These are phyloP conservation scores for Argopecten irradians DNA, from an alignment of 1,140 invertebrate species.

Conservation along the genomic window DNA sequence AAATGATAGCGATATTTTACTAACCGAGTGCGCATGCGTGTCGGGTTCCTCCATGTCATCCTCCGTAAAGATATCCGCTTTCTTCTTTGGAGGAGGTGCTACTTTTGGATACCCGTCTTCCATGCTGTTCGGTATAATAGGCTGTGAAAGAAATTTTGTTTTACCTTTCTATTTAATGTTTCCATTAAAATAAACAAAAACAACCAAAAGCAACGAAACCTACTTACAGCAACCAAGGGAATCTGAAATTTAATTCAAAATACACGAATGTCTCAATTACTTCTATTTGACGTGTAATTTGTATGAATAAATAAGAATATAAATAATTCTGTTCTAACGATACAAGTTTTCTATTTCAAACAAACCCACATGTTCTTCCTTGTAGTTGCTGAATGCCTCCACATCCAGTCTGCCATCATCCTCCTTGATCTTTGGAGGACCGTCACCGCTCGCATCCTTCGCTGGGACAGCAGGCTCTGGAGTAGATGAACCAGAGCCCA, in stretches of 20 bases:
- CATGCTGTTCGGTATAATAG: neutral
- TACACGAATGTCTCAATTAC: too few relatives aligned
- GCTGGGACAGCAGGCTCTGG: neutral
- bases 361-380: neutral
- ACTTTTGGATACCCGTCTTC: neutral
- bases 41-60: neutral
- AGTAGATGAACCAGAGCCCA: neutral
- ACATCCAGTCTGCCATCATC: neutral
- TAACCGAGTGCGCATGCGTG: neutral
- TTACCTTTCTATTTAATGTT: too few relatives aligned
- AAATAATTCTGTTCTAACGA: too few relatives aligned
- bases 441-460: neutral
- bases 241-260: too few relatives aligned
- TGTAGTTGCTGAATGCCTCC: neutral
- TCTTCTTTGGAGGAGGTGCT: neutral
- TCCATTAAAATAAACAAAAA: too few relatives aligned
- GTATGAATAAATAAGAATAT: too few relatives aligned
- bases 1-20: too few relatives aligned
- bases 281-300: too few relatives aligned
- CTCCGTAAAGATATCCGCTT: neutral
- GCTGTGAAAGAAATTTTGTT: neutral
- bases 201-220: too few relatives aligned
- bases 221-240: too few relatives aligned
- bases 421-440: neutral
- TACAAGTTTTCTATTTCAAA: too few relatives aligned